phyloP scores from a whole-genome alignment of 2,113 vertebrate genomes.

The Hemibagrus wyckioides region DNA sequence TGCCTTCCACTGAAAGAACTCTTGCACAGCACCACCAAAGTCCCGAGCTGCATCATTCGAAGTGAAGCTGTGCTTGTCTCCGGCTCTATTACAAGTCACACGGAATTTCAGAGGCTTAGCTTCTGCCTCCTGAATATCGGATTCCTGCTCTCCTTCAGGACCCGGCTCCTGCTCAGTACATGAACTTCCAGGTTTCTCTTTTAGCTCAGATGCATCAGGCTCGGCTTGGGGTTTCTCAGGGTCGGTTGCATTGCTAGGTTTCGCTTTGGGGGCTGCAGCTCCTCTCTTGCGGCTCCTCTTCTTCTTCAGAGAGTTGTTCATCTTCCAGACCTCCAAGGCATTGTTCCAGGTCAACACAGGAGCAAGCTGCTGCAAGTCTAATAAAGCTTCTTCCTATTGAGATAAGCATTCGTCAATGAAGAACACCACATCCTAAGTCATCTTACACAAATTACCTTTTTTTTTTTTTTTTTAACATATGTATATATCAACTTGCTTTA shows the following conservation, averaged over 20 bases:
- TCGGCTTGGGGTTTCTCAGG: constrained; percentile 41
- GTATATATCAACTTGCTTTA: not conserved
- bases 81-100: constrained; percentile 92
- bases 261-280: constrained; percentile 54
- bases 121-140: constrained; percentile 53
- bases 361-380: constrained; percentile 85
- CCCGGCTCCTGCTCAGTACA: constrained; percentile 31
- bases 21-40: constrained; percentile 94
- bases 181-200: constrained; percentile 20
- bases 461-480: not conserved
- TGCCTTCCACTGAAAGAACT: constrained; percentile 95
- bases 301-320: constrained; percentile 89
- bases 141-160: constrained; percentile 22
- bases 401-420: not conserved
- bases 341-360: constrained; percentile 83
- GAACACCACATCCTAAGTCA: not conserved
- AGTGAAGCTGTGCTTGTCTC: constrained; percentile 92
- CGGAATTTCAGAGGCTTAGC: constrained; percentile 80
- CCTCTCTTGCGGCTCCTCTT: constrained; percentile 82
- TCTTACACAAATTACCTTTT: not conserved
- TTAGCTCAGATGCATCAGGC: constrained; percentile 31
- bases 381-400: constrained; percentile 84
- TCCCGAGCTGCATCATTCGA: constrained; percentile 94
- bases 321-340: constrained; percentile 87
- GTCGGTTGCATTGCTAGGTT: constrained; percentile 49